Percentiles rank a stretch among this genome's conserved stretches.
Conservation (phyloP, 2,888 invertebrate genomes). For the Argyra leucocephala region DNA sequence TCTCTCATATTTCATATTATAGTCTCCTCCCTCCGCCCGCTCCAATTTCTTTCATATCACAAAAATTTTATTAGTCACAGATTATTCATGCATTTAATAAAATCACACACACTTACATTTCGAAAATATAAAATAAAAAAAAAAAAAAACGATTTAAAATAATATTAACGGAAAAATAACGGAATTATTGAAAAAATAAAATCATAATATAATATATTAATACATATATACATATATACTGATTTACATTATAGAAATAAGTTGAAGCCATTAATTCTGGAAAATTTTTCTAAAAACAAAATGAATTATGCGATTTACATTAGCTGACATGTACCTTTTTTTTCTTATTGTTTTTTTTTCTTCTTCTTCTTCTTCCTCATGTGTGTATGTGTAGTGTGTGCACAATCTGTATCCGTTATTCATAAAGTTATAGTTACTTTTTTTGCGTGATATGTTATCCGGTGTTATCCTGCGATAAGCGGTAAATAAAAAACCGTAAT, state of each 20-base stretch:
- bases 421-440: not conserved
- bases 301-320: constrained; percentile 3
- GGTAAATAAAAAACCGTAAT: constrained; percentile 4
- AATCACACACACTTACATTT: not conserved
- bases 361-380: not conserved
- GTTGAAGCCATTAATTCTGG: not conserved
- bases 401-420: not conserved
- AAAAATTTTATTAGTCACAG: constrained; percentile 4
- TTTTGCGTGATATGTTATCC: constrained; percentile 6
- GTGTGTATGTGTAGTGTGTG: not conserved
- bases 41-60: not conserved
- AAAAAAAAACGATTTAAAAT: not conserved
- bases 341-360: not conserved
- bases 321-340: not conserved
- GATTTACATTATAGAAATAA: no score
- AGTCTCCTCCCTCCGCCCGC: not conserved
- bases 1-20: not conserved
- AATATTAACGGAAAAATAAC: not conserved
- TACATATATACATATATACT: not conserved
- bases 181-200: not conserved
- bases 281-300: not conserved
- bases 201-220: not conserved
- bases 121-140: no score
- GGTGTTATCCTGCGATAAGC: constrained; percentile 3
- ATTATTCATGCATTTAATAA: not conserved